phyloP scores from a whole-genome alignment of 1,140 invertebrate genomes.

The Musca vetustissima region DNA sequence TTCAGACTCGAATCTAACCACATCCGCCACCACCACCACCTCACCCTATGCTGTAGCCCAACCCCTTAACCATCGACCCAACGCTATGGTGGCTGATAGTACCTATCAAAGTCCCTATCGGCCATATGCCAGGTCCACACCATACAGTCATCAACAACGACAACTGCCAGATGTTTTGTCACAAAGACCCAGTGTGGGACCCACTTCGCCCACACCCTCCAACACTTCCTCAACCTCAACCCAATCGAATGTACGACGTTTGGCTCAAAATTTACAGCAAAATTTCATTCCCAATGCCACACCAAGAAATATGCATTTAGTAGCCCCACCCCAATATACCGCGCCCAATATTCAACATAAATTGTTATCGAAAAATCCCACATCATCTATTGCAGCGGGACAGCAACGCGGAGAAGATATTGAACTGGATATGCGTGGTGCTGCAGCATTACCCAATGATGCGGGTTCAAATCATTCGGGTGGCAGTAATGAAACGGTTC shows the following conservation, averaged over 20 bases:
- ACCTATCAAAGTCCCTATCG: conserved; percentile 17
- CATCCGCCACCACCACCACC: too few species aligned
- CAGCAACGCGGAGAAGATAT: conserved; percentile 25
- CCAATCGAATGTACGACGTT: conserved; percentile 38
- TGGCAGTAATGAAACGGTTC: conserved; percentile 52
- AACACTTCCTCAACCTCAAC: not conserved
- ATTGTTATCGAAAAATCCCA: conserved; percentile 6
- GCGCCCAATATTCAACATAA: conserved; percentile 25
- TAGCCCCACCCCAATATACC: conserved; percentile 27
- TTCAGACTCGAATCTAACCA: conserved; percentile 10
- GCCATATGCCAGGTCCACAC: conserved; percentile 38
- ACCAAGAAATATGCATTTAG: conserved; percentile 35
- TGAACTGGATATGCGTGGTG: conserved; percentile 45
- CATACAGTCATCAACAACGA: conserved; percentile 24
- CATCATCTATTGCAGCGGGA: not conserved
- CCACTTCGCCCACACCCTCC: not conserved
- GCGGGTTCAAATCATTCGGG: conserved; percentile 53
- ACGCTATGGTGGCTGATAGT: not conserved
- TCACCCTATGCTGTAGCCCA: conserved; percentile 8
- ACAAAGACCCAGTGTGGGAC: not conserved
- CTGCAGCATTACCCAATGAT: conserved; percentile 35
- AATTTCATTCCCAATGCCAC: conserved; percentile 39
- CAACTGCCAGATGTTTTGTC: conserved; percentile 12
- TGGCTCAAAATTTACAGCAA: conserved; percentile 41
- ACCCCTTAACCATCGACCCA: not conserved